Conservation (phyloP, 2,888 invertebrate species). For the Pinctada fucata region DNA sequence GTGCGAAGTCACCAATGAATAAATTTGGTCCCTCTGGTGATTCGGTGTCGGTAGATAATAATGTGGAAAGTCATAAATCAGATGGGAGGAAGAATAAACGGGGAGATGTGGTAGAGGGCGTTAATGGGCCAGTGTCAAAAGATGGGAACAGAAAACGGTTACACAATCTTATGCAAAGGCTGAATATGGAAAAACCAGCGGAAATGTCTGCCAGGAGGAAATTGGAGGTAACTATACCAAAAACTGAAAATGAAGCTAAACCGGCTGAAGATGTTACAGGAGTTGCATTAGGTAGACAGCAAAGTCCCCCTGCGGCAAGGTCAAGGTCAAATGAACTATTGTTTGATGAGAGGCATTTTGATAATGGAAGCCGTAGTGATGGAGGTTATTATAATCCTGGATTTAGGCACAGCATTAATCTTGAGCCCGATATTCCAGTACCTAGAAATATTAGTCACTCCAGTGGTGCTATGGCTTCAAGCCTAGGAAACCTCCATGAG, state of each 20-base stretch:
- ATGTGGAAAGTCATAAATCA: too few species aligned
- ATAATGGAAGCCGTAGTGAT: not conserved
- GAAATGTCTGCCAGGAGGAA: not conserved
- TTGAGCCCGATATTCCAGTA: not conserved
- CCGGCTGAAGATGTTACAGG: not conserved
- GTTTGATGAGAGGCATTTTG: not conserved
- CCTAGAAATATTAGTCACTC: not conserved
- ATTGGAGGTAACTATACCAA: not conserved
- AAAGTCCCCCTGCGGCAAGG: not conserved
- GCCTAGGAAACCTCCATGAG: not conserved
- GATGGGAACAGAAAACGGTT: not conserved
- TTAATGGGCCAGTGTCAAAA: not conserved
- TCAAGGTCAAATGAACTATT: not conserved
- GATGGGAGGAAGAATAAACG: too few species aligned
- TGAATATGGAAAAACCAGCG: not conserved
- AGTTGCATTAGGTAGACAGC: not conserved
- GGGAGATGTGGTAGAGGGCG: not conserved
- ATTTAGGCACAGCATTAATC: not conserved
- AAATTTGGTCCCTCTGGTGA: not conserved
- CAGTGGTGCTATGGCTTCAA: not conserved
- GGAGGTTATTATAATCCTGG: not conserved
- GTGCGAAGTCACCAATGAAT: not conserved
- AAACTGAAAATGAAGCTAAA: not conserved
- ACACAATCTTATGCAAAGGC: not conserved
- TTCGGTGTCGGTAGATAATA: not conserved